Evolutionary conservation across 2,888 invertebrate species (phyloP), one percentile per base, ranked within the genome.

Genomic region (Acrobeloides nanus): DNA sequence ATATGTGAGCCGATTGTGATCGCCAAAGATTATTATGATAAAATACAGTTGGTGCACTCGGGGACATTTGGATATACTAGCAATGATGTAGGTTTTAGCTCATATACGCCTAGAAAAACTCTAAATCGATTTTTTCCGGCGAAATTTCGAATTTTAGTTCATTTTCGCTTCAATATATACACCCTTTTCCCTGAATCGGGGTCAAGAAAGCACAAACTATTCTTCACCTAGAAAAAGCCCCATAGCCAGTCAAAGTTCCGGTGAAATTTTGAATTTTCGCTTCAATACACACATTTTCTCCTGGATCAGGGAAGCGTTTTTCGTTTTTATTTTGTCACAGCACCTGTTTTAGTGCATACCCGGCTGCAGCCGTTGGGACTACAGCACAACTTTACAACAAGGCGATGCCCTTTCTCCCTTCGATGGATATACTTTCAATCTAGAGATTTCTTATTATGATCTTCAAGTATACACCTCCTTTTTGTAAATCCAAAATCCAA

Each of bases 281-380:
- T 29, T 29, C 29, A n/a, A n/a, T n/a, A n/a, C n/a, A n/a, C n/a
- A n/a, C n/a, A n/a, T n/a, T n/a, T 29, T 29, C 29, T 37, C 12
- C 23, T 29, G n/a, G 15, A 12, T 18, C 2, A 29, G 1, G 15
- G 41, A 24, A 41, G 15, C 12, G 18, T 41, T 41, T 10, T 26
- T 10, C 12, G 8, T 1, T 7, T 41, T 10, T n/a, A 18, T n/a
- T 15, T 29, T 33, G n/a, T 8, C 48, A 34, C 21, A 26, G 23
- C 4, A 23, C 10, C 18, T 21, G 18, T 46, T 57, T 21, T 12
- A 58, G 52, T 52, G 57, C 29, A 42, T 58, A 12, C 61, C 61
- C 24, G 68, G 68, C 15, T 68, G 68, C 38, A 58, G 51, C 15
- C 51, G 68, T 41, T 68, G 68, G 69, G 68, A 69, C 51, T 70